Percentiles rank a stretch among this genome's conserved stretches.
phyloP scores from a whole-genome alignment of 2,797 vertebrate species.

The Macrochelys suwanniensis region DNA sequence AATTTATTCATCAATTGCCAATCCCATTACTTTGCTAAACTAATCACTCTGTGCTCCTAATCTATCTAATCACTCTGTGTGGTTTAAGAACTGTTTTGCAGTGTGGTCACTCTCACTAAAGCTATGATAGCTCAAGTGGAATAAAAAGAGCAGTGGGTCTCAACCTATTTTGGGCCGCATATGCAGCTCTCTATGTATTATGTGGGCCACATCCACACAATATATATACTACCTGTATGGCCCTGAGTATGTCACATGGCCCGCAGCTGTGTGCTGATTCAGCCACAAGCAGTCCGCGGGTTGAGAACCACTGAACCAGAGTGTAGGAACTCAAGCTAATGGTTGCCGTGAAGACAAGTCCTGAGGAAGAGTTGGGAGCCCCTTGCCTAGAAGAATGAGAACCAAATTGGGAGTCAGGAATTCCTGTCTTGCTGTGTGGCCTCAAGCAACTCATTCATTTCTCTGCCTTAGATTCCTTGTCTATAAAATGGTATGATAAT shows the following conservation, averaged over 20 bases:
- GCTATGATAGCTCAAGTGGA: neutral
- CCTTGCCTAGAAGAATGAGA: neutral
- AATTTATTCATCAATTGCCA: neutral
- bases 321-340: neutral
- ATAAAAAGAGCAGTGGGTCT: neutral
- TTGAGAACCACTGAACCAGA: neutral
- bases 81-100: neutral
- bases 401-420: neutral
- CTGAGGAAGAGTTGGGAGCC: neutral
- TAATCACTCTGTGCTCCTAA: neutral
- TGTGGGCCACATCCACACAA: too few relatives aligned
- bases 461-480: neutral
- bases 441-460: neutral
- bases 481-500: conserved; percentile 14
- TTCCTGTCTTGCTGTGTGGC: neutral
- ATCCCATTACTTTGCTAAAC: neutral
- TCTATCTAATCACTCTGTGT: neutral
- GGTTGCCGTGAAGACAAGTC: neutral
- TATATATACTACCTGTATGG: too few relatives aligned
- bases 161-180: too few relatives aligned
- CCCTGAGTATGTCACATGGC: too few relatives aligned
- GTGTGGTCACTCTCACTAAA: neutral
- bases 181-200: too few relatives aligned
- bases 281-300: too few relatives aligned
- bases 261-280: too few relatives aligned